Evolutionary conservation across 2,797 vertebrate genomes (phyloP).

Genomic region (Halcyon leucocephala): DNA sequence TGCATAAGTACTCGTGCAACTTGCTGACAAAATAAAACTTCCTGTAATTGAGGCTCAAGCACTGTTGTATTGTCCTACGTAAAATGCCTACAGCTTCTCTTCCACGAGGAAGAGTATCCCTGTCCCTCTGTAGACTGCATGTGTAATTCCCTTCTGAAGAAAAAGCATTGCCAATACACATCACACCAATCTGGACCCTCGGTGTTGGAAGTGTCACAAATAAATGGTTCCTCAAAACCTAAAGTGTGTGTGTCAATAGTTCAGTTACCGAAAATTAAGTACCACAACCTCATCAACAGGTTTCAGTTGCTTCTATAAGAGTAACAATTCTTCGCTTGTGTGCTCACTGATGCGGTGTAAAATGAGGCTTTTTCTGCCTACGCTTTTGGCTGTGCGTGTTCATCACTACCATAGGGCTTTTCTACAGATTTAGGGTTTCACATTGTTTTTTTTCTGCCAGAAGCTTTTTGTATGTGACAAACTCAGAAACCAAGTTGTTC

Average conservation of each 20-base stretch:
- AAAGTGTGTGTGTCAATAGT: background rate
- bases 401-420: background rate
- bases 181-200: background rate
- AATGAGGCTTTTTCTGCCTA: background rate
- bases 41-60: background rate
- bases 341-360: background rate
- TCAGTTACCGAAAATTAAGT: background rate
- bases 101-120: background rate
- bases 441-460: background rate
- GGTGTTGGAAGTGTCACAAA: background rate
- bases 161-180: background rate
- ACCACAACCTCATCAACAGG: background rate
- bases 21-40: background rate
- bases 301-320: background rate
- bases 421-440: background rate
- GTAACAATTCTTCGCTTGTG: background rate
- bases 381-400: background rate
- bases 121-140: background rate
- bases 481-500: background rate
- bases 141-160: background rate
- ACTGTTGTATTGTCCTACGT: background rate
- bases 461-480: background rate
- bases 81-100: background rate
- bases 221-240: background rate
- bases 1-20: accelerated